These are phyloP conservation scores for Onychostoma macrolepis DNA, from an alignment of 2,113 vertebrate genomes.

Conservation along the genomic window DNA sequence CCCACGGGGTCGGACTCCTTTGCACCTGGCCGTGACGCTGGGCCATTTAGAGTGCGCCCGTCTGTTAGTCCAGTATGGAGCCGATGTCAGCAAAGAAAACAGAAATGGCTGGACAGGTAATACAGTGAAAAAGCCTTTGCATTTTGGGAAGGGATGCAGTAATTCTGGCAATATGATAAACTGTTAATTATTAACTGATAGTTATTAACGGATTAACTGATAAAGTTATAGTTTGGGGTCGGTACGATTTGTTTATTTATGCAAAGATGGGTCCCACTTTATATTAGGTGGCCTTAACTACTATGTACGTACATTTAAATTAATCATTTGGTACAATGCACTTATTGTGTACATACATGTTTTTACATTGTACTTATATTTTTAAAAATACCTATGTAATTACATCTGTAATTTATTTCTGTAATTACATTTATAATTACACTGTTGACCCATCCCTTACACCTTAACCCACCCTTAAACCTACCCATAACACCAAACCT, in stretches of 20 bases:
- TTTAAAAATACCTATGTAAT: too few relatives aligned
- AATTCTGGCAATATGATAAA: neutral
- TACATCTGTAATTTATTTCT: too few relatives aligned
- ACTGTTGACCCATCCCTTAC: too few relatives aligned
- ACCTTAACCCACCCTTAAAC: too few relatives aligned
- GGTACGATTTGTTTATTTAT: neutral
- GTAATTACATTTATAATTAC: too few relatives aligned
- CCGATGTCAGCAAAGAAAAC: constrained; percentile 94
- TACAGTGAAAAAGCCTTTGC: constrained; percentile 42
- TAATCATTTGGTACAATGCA: too few relatives aligned
- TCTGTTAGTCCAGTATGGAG: constrained; percentile 88
- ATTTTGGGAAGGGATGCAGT: constrained; percentile 8
- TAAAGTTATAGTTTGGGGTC: neutral
- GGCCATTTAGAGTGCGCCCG: constrained; percentile 90
- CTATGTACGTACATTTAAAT: too few relatives aligned
- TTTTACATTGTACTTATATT: too few relatives aligned
- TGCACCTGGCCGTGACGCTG: constrained; percentile 93
- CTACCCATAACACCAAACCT: too few relatives aligned
- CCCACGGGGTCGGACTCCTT: constrained; percentile 91
- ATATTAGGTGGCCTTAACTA: too few relatives aligned
- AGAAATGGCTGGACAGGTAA: constrained; percentile 95
- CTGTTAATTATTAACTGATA: neutral
- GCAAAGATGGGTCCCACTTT: too few relatives aligned
- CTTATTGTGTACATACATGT: too few relatives aligned
- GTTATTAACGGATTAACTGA: neutral